Conservation (phyloP, 2,888 invertebrate genomes). For the Crocallis elinguaria region DNA sequence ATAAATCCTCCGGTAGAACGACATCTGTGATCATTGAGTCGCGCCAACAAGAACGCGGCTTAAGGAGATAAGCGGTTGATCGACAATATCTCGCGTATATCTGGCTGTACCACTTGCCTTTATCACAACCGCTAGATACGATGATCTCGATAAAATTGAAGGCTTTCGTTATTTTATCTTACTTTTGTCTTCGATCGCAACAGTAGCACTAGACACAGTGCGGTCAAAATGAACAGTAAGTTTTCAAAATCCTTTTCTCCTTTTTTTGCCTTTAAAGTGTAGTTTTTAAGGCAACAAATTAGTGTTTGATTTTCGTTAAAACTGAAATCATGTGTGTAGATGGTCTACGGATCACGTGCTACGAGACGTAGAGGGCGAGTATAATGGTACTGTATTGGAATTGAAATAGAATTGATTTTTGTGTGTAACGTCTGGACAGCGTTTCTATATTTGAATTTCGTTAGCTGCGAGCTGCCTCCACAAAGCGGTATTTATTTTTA, state of each 20-base stretch:
- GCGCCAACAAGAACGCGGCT: conserved; percentile 19
- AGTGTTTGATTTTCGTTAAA: conserved; percentile 4
- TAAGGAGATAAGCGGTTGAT: conserved; percentile 60
- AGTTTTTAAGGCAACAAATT: neutral
- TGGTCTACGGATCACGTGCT: conserved; percentile 22
- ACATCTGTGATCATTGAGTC: conserved; percentile 13
- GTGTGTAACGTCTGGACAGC: neutral
- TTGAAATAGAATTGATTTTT: neutral
- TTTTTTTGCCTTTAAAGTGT: neutral
- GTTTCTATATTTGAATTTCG: conserved; percentile 25
- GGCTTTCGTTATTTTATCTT: conserved; percentile 50
- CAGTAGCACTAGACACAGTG: conserved; percentile 50
- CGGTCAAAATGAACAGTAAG: conserved; percentile 76
- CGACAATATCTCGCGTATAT: conserved; percentile 66
- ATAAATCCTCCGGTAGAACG: conserved; percentile 15
- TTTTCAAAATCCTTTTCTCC: conserved; percentile 29
- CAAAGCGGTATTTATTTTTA: too few species aligned
- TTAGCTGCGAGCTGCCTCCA: conserved; percentile 18
- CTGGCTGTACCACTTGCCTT: conserved; percentile 48
- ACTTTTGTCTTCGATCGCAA: conserved; percentile 66
- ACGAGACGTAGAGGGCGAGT: conserved; percentile 2
- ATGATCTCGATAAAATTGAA: conserved; percentile 76
- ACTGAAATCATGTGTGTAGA: conserved; percentile 4
- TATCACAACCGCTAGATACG: conserved; percentile 61
- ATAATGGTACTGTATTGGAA: neutral